These are phyloP conservation scores for Loripinus fragilis DNA, from an alignment of 2,888 invertebrate genomes.

Conservation along the genomic window DNA sequence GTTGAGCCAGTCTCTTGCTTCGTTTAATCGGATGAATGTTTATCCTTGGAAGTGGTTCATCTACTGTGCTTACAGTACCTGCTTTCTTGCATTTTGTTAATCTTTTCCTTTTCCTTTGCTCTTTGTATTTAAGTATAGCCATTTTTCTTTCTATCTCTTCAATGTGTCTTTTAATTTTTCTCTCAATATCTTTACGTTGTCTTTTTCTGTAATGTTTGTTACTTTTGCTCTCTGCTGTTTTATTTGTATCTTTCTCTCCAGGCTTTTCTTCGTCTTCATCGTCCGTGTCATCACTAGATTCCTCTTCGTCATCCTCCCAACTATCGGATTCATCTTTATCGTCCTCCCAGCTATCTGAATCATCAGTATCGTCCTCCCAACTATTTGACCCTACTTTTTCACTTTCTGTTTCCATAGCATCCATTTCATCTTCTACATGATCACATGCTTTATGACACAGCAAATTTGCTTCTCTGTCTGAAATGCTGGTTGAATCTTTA, in stretches of 20 bases:
- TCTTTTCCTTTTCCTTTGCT: background rate
- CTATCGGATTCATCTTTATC: background rate
- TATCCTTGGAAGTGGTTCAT: background rate
- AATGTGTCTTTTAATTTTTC: background rate
- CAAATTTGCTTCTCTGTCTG: too few species aligned
- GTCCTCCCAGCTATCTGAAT: background rate
- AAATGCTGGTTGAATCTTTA: too few species aligned
- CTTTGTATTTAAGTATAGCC: background rate
- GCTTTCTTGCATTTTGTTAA: background rate
- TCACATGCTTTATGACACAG: too few species aligned
- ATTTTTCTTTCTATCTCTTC: constrained; percentile 1
- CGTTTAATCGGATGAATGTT: background rate
- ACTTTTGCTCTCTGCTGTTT: background rate
- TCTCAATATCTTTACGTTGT: background rate
- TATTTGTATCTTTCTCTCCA: background rate
- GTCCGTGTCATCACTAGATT: background rate
- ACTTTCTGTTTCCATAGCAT: too few species aligned
- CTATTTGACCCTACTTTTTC: too few species aligned
- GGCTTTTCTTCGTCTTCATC: background rate
- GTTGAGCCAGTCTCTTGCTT: constrained; percentile 4
- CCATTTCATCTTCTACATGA: too few species aligned
- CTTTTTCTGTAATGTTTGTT: background rate
- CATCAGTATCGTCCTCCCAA: too few species aligned
- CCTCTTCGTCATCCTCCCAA: background rate
- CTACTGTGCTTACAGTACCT: too few species aligned